Conservation (phyloP, 2,888 invertebrate genomes). For the Panopea generosa region DNA sequence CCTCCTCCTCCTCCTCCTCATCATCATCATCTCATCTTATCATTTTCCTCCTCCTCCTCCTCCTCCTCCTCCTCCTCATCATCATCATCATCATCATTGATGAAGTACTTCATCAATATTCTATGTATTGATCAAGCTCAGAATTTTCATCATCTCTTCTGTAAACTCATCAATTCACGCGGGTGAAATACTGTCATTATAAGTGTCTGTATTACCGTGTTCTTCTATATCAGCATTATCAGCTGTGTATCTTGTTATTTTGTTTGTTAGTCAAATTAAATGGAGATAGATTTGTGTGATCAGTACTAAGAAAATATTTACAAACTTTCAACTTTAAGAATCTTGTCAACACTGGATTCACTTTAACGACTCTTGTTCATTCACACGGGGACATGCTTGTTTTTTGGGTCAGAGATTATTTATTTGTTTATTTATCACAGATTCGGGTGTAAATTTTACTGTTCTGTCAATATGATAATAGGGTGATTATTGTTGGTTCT, state of each 20-base stretch:
- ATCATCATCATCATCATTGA: too few species aligned
- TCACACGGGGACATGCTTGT: constrained; percentile 12
- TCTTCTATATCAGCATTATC: constrained; percentile 29
- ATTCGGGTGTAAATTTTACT: constrained; percentile 22
- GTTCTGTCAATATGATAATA: constrained; percentile 24
- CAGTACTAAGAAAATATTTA: constrained; percentile 54
- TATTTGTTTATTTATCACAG: background rate
- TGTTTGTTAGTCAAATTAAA: constrained; percentile 65
- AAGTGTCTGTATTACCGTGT: too few species aligned
- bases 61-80: too few species aligned
- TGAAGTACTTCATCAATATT: too few species aligned
- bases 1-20: too few species aligned
- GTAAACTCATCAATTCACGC: too few species aligned
- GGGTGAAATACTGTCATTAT: too few species aligned
- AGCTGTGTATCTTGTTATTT: constrained; percentile 41
- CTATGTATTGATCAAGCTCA: too few species aligned
- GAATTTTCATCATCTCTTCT: too few species aligned
- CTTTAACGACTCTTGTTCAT: constrained; percentile 18
- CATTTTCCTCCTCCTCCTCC: too few species aligned
- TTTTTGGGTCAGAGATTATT: background rate
- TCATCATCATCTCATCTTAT: too few species aligned
- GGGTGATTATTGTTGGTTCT: constrained; percentile 22
- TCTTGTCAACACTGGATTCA: constrained; percentile 46
- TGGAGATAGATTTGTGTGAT: constrained; percentile 60
- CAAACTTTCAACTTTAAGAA: constrained; percentile 45